These are phyloP conservation scores for Nylanderia fulva DNA, from an alignment of 1,140 invertebrate genomes.

Conservation along the genomic window DNA sequence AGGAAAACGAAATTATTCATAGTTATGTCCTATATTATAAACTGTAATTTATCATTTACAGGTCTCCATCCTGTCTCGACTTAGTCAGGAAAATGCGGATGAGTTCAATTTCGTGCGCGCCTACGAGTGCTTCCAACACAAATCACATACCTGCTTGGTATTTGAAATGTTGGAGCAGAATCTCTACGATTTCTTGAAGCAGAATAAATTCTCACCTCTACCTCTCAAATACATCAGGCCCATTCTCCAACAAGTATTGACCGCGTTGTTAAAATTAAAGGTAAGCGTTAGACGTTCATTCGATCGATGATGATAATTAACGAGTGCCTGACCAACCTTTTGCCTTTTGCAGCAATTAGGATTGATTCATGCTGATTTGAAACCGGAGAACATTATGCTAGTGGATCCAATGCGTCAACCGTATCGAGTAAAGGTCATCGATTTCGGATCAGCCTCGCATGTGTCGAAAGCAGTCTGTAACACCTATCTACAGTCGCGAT, in stretches of 20 bases:
- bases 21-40: background rate
- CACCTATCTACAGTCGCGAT: constrained; percentile 99
- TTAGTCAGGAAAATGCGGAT: constrained; percentile 99
- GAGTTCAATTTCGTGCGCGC: constrained; percentile 99
- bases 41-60: constrained; percentile 76
- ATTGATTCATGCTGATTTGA: constrained; percentile 99
- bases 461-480: constrained; percentile 99
- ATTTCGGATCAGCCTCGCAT: constrained; percentile 99
- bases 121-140: constrained; percentile 99
- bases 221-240: constrained; percentile 99
- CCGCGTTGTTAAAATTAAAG: constrained; percentile 98
- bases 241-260: constrained; percentile 99
- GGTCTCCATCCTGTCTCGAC: constrained; percentile 97
- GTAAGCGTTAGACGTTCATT: constrained; percentile 78
- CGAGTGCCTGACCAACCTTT: background rate
- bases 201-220: constrained; percentile 99
- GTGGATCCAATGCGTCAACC: constrained; percentile 99
- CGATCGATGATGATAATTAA: background rate
- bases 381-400: constrained; percentile 99
- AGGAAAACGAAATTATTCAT: background rate
- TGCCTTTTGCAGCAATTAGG: constrained; percentile 94
- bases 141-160: constrained; percentile 99
- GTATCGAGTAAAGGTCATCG: constrained; percentile 99
- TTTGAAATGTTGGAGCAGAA: constrained; percentile 99
- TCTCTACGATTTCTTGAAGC: constrained; percentile 99